Evolutionary conservation across 2,888 invertebrate species (phyloP).

Genomic region (Microplitis deprimator): DNA sequence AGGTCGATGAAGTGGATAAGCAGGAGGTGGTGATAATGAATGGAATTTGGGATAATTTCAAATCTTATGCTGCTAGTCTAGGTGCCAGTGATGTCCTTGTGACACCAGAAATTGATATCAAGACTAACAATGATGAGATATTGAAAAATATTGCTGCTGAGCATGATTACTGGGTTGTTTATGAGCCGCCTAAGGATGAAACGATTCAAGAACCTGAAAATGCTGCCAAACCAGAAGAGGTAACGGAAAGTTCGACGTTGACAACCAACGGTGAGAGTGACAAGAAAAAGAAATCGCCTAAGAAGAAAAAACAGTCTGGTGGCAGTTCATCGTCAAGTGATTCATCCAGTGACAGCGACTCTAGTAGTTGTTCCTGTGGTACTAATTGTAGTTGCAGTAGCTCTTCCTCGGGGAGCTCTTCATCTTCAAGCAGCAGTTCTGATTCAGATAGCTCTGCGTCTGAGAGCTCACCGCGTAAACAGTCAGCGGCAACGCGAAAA

Average conservation of each 20-base stretch:
- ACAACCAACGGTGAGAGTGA: conserved; percentile 47
- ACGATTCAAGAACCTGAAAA: conserved; percentile 43
- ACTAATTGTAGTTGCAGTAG: conserved; percentile 88
- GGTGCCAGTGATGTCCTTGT: conserved; percentile 63
- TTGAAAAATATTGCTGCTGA: conserved; percentile 73
- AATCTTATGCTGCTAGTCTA: conserved; percentile 81
- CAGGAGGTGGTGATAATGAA: conserved; percentile 78
- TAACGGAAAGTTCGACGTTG: conserved; percentile 43
- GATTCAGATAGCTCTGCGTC: conserved; percentile 77
- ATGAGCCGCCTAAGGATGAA: conserved; percentile 55
- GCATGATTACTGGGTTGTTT: conserved; percentile 81
- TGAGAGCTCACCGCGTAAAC: conserved; percentile 72
- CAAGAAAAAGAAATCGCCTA: conserved; percentile 66
- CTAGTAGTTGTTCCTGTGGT: conserved; percentile 85
- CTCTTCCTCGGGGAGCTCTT: conserved; percentile 79
- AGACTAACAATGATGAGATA: conserved; percentile 55
- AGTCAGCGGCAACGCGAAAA: conserved; percentile 55
- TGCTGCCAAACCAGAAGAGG: conserved; percentile 64
- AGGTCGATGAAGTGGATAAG: conserved; percentile 70
- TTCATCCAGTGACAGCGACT: conserved; percentile 83
- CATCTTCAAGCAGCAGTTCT: conserved; percentile 75
- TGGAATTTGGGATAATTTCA: conserved; percentile 85
- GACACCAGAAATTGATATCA: conserved; percentile 46
- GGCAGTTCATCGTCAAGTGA: conserved; percentile 81
- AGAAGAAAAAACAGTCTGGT: conserved; percentile 61